Conservation (phyloP, 2,888 invertebrate species). For the Muscina levida region DNA sequence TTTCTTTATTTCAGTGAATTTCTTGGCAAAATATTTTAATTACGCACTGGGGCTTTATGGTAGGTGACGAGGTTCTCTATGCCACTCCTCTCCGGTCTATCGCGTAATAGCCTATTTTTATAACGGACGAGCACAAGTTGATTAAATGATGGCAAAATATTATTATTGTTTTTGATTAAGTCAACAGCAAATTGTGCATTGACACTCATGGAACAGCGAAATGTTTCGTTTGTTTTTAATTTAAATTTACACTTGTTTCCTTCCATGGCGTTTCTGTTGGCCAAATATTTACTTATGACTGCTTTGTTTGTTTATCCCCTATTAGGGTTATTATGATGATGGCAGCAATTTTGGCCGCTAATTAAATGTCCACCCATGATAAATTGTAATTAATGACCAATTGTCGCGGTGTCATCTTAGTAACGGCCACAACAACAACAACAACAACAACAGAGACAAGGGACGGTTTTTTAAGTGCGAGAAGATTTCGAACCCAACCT, state of each 20-base stretch:
- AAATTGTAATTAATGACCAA: slow-evolving; percentile 39
- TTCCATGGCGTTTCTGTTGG: slow-evolving; percentile 15
- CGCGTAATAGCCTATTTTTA: no score
- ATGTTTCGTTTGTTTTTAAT: slow-evolving; percentile 26
- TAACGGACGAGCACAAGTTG: no score
- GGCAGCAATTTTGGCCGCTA: slow-evolving; percentile 6
- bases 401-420: slow-evolving; percentile 25
- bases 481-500: not conserved
- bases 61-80: no score
- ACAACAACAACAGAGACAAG: no score
- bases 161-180: no score
- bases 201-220: not conserved
- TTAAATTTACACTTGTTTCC: not conserved
- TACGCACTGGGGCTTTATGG: slow-evolving; percentile 10
- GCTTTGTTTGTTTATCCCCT: no score
- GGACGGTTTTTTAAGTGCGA: no score
- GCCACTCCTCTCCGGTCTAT: not conserved
- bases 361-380: slow-evolving; percentile 23
- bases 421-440: no score
- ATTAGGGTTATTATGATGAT: no score
- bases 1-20: slow-evolving; percentile 23
- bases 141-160: no score
- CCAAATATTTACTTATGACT: no score
- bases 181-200: not conserved
- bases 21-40: slow-evolving; percentile 46